These are phyloP conservation scores for Drosophila macrothrix DNA, from an alignment of 2,888 invertebrate species.

Conservation along the genomic window DNA sequence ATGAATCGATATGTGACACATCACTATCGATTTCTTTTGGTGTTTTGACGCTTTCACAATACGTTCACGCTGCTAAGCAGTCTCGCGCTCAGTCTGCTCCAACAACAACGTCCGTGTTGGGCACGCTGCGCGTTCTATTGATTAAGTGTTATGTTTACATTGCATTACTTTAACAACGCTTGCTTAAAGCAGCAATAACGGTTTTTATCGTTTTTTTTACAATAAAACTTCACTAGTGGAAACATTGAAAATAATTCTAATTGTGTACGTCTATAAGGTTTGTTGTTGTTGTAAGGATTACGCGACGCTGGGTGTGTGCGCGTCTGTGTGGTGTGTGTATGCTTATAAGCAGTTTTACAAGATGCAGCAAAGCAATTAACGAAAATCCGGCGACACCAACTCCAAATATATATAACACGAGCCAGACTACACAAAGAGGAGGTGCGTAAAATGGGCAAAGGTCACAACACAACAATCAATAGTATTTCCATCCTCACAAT, in stretches of 20 bases:
- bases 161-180: slow-evolving; percentile 25
- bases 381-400: slow-evolving; percentile 2
- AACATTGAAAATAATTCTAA: not conserved
- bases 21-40: not conserved
- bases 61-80: slow-evolving; percentile 41
- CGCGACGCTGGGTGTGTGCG: slow-evolving; percentile 21
- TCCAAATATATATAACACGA: slow-evolving; percentile 23
- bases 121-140: slow-evolving; percentile 33
- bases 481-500: slow-evolving; percentile 36
- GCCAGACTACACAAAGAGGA: slow-evolving; percentile 27
- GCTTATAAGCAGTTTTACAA: slow-evolving; percentile 20
- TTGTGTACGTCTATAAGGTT: not conserved
- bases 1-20: slow-evolving; percentile 17
- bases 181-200: not conserved
- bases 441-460: slow-evolving; percentile 34
- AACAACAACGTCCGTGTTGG: slow-evolving; percentile 9
- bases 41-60: not conserved
- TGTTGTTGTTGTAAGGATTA: slow-evolving; percentile 41
- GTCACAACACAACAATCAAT: slow-evolving; percentile 52
- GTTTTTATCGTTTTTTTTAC: not conserved
- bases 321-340: slow-evolving; percentile 2
- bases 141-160: slow-evolving; percentile 47
- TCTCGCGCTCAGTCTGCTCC: slow-evolving; percentile 50
- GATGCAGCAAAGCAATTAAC: slow-evolving; percentile 21
- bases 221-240: not conserved